Percentiles rank a stretch among this genome's conserved stretches.
These are phyloP conservation scores for Caenorhabditis panamensis DNA, from an alignment of 2,888 invertebrate genomes.

Conservation along the genomic window DNA sequence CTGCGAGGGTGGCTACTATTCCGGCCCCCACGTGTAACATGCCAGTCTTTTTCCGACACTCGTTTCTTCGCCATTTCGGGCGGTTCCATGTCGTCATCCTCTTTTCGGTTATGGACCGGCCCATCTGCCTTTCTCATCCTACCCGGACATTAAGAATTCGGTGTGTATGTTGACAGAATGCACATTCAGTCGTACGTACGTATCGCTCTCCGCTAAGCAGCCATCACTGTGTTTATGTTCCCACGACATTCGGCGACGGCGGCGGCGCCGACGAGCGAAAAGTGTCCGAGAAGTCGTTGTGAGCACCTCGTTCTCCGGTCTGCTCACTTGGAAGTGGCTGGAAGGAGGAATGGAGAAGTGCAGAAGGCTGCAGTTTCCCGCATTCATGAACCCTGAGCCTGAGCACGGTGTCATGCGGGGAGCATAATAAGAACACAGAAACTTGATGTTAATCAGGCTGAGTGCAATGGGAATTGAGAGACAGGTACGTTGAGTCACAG, in stretches of 20 bases:
- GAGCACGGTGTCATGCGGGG: slow-evolving; percentile 18
- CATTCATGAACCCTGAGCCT: slow-evolving; percentile 50
- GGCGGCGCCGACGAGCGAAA: not conserved
- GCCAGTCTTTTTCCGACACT: not conserved
- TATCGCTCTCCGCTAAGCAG: slow-evolving; percentile 2
- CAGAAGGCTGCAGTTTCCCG: slow-evolving; percentile 12
- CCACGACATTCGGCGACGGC: slow-evolving; percentile 19
- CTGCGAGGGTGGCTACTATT: slow-evolving; percentile 40
- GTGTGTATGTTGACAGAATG: slow-evolving; percentile 44
- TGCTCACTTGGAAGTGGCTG: slow-evolving; percentile 10
- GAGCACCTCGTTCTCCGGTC: slow-evolving; percentile 38
- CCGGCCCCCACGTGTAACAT: slow-evolving; percentile 18
- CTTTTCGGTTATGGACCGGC: slow-evolving; percentile 13
- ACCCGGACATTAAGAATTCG: slow-evolving; percentile 41
- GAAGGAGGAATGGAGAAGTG: slow-evolving; percentile 2
- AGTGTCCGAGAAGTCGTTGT: slow-evolving; percentile 7
- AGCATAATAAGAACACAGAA: not conserved
- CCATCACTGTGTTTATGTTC: slow-evolving; percentile 49
- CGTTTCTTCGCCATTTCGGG: not conserved
- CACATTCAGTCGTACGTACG: slow-evolving; percentile 24
- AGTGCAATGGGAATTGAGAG: slow-evolving; percentile 13
- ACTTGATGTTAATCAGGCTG: slow-evolving; percentile 1
- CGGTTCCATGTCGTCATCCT: slow-evolving; percentile 7
- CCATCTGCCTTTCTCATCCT: not conserved
- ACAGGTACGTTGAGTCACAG: not conserved